phyloP scores from a whole-genome alignment of 23 tunicate species.

The Styela clava region DNA sequence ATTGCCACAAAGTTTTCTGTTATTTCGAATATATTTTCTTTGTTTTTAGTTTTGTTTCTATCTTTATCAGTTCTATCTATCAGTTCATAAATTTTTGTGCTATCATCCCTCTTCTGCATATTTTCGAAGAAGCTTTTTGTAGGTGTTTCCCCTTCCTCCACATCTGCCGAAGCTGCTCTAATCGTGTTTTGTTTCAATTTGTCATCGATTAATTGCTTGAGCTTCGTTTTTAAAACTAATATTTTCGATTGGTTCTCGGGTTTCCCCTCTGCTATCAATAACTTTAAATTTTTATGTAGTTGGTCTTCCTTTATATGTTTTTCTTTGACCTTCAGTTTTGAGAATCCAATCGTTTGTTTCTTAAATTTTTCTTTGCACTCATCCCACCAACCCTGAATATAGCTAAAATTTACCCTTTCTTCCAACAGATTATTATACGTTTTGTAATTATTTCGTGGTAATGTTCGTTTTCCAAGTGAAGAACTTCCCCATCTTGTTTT shows the following conservation, averaged over 20 bases:
- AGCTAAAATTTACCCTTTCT: neutral
- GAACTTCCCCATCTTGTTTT: slow-evolving; percentile 1
- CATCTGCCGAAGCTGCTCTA: neutral
- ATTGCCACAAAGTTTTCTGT: slow-evolving; percentile 20
- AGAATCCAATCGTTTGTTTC: neutral
- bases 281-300: neutral
- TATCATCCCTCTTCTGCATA: neutral
- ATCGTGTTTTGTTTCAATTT: neutral
- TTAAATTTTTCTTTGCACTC: neutral
- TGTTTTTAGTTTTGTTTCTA: neutral
- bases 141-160: slow-evolving; percentile 18
- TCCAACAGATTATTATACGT: neutral
- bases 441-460: neutral
- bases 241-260: neutral
- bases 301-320: neutral
- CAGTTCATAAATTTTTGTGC: neutral
- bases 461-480: neutral
- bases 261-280: neutral
- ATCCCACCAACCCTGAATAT: neutral
- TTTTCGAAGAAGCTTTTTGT: slow-evolving; percentile 18
- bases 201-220: neutral
- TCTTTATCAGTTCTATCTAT: neutral
- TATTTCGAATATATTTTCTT: neutral
- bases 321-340: neutral
- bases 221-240: neutral